Conservation (phyloP, 2,113 vertebrate genomes). For the Lophura nycthemera region DNA sequence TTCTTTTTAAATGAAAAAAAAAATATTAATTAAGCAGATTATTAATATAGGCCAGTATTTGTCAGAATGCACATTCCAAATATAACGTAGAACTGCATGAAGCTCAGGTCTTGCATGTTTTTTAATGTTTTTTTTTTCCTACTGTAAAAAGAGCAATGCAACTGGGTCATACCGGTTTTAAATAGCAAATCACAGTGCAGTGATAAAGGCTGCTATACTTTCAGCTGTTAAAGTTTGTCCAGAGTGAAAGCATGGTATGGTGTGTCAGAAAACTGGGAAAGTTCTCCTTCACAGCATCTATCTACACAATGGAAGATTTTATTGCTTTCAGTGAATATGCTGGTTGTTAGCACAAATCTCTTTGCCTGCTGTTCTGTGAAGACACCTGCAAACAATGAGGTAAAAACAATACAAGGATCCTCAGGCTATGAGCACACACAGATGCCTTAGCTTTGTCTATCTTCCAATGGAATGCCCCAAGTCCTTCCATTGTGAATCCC, state of each 20-base stretch:
- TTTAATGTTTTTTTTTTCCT: not conserved
- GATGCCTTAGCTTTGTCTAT: not conserved
- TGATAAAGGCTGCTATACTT: not conserved
- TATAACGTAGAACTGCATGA: not conserved
- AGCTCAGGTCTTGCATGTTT: not conserved
- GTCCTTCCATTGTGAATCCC: not conserved
- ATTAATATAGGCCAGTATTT: not conserved
- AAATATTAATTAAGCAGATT: not conserved
- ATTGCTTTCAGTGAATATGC: not conserved
- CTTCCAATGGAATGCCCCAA: not conserved
- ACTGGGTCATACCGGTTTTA: not conserved
- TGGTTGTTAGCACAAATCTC: not conserved
- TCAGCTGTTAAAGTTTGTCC: not conserved
- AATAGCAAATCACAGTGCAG: not conserved
- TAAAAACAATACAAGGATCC: not conserved
- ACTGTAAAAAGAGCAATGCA: not conserved
- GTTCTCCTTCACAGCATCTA: not conserved
- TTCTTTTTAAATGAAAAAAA: not conserved
- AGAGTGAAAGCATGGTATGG: accelerated
- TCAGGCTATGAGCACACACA: not conserved
- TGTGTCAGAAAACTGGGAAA: not conserved
- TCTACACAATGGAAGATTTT: not conserved
- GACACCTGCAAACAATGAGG: not conserved
- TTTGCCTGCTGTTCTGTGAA: not conserved
- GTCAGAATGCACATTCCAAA: not conserved